These are phyloP conservation scores for Rhagoletis pomonella DNA, from an alignment of 1,140 invertebrate species.

Conservation along the genomic window DNA sequence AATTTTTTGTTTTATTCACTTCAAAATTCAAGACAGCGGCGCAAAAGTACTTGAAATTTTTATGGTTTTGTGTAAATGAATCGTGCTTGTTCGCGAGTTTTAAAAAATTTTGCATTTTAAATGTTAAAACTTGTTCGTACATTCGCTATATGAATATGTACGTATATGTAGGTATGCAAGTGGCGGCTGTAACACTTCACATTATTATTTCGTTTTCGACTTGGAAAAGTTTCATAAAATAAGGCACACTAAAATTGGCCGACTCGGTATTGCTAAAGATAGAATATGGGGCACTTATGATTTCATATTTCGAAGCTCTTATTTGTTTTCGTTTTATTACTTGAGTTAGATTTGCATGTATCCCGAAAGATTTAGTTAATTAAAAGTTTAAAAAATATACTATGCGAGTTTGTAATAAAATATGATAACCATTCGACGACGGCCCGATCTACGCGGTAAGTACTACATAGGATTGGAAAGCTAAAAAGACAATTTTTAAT, in stretches of 20 bases:
- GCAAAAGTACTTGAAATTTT: constrained; percentile 7
- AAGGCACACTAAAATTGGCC: constrained; percentile 5
- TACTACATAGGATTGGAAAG: too few species aligned
- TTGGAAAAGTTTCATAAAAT: constrained; percentile 25
- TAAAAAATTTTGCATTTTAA: constrained; percentile 46
- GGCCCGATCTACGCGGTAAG: too few species aligned
- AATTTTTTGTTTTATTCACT: constrained; percentile 5
- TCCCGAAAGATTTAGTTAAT: neutral
- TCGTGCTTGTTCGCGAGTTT: constrained; percentile 23
- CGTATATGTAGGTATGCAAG: neutral
- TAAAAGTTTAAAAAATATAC: too few species aligned
- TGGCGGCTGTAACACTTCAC: neutral
- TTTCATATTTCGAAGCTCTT: neutral
- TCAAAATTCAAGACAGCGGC: neutral
- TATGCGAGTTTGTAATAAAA: too few species aligned
- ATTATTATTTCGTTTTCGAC: neutral
- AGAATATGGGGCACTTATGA: constrained; percentile 16
- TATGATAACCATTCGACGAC: too few species aligned
- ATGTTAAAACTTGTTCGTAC: constrained; percentile 9
- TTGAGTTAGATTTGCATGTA: neutral
- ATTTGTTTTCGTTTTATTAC: neutral
- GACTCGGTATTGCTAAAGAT: neutral
- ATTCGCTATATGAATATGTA: neutral
- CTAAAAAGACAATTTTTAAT: too few species aligned
- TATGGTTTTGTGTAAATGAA: neutral